phyloP scores from a whole-genome alignment of 2,888 invertebrate species.

The Dermolepida albohirtum region DNA sequence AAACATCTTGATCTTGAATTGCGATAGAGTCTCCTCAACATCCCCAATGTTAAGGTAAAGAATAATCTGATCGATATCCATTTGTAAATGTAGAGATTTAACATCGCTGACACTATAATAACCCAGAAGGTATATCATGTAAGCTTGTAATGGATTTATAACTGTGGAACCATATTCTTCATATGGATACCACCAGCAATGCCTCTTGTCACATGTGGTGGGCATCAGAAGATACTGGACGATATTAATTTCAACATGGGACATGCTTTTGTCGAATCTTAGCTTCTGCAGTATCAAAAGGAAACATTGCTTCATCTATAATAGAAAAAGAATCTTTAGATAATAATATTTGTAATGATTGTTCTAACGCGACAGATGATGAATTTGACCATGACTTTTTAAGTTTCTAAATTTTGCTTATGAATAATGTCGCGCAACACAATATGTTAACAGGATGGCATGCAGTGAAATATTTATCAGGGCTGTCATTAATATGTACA shows the following conservation, averaged over 20 bases:
- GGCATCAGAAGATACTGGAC: slow-evolving; percentile 18
- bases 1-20: neutral
- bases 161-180: slow-evolving; percentile 15
- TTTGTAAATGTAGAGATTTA: neutral
- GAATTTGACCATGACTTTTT: no score
- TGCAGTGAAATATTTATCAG: no score
- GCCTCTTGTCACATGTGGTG: slow-evolving; percentile 13
- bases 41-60: no score
- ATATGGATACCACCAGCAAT: slow-evolving; percentile 23
- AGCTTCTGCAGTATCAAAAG: slow-evolving; percentile 3
- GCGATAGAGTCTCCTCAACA: no score
- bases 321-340: neutral
- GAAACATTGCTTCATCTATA: slow-evolving; percentile 12
- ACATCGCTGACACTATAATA: neutral
- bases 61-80: no score
- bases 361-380: no score
- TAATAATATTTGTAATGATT: no score
- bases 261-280: slow-evolving; percentile 1
- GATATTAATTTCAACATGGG: neutral
- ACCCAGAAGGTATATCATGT: neutral
- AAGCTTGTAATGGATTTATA: slow-evolving; percentile 17
- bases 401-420: no score
- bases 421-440: no score
- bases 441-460: no score
- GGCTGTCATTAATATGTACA: no score